Evolutionary conservation across 2,797 vertebrate genomes (phyloP), one percentile per base, ranked within the genome.

Genomic region (Poecilia velifera): DNA sequence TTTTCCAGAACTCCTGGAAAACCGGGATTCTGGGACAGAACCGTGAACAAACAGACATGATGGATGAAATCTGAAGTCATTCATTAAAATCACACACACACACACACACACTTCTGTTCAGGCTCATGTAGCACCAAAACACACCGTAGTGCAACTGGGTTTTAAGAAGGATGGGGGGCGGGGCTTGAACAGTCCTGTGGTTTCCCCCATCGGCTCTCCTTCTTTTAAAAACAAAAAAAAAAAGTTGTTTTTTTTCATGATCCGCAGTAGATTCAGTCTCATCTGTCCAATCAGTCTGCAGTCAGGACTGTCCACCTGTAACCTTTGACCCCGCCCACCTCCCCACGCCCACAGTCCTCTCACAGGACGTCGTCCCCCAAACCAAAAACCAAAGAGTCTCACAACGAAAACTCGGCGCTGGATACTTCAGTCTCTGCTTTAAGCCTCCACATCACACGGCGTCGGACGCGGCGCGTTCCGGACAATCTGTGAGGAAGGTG

Each of bases 371-470:
- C 39, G 4, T 6, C 25, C 31, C 66, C 53, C 53, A 57, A 53
- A 53, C 22, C 71, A 73, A 75, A 76, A 83, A 39, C 84, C 66
- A 74, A 77, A 71, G 78, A 86, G 81, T 81, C 80, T 89, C 77
- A 49, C 46, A 83, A 87, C 83, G 88, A 86, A 90, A 86, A 89
- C 36, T 22, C 62, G 8, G 62, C 7, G 34, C 62, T 1, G 62
- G 6, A 66, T 86, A 89, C 90, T 90, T 88, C 85, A 90, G 86
- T 85, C 89, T 88, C 83, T 55, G 79, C 51, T 84, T 88, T 84
- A 88, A 84, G 80, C 76, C 43, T 84, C 78, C 80, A 89, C 7
- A 72, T 92, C 88, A 91, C 93, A 91, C 91, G 91, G 93, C 91
- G 93, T 91, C 70, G 36, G 90, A 86, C 55, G 90, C 88, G 87